Base-by-base conservation (phyloP, 2,888 invertebrate species). In the Fabriciana adippe region DNA sequence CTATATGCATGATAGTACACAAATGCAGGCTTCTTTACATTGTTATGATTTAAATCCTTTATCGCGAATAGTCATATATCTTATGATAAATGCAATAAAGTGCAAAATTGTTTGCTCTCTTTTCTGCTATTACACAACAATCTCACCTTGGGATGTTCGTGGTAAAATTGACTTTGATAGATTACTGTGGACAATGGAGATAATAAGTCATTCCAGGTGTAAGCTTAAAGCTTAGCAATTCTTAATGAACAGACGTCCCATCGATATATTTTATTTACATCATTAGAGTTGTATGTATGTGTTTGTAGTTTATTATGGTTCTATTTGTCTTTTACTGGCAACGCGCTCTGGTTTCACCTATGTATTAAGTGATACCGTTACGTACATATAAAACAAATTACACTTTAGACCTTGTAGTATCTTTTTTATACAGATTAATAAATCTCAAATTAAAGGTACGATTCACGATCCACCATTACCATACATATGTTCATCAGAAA, bases 71-170 rank as follows among this genome's bases (percentile, higher is more conserved):
- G 15, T 26, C 48, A 59, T 53, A 5, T 47, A 48, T 59, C 68
- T 67, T 64, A 70, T 26, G 35, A 16, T 6, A 13, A 35, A 16
- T 47, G 35, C 5, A 14, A 64, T 71, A 70, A 72, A 67, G 67
- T 54, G 68, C 55, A 72, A 66, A 73, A 45, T 69, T 16, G 56
- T 54, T 47, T 67, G 62, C 14, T 21, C 57, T 51, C 55, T 67
- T 35, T 54, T 69, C 26, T 59, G 21, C 64, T 56, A 16, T 76
- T 72, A 64, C 64, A 71, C 65, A 76, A 73, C 69, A 71, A 72
- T 73, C 74, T 83, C 74, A 80, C 87, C 86, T 87, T 88, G 86
- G 76, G 78, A 80, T 70, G 76, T 80, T 83, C 81, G 82, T 83
- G 83, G 78, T 78, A 79, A 75, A 69, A 70, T 74, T 80, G 87